Evolutionary conservation across 2,113 vertebrate genomes (phyloP), one percentile per base, ranked within the genome.

Genomic region (Microtus oregoni): DNA sequence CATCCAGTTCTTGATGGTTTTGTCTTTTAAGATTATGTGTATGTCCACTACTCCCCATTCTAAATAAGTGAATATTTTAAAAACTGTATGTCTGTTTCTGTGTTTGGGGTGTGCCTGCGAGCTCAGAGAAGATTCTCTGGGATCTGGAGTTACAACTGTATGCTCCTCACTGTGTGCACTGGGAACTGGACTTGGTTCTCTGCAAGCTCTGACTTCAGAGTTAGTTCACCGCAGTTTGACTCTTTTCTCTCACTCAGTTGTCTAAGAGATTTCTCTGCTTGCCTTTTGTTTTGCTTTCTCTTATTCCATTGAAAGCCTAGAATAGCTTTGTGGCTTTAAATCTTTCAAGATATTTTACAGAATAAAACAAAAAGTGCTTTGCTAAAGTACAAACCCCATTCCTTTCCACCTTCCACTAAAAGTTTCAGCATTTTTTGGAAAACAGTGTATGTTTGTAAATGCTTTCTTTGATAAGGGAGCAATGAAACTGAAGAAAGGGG

Each of bases 301-400:
- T 6, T 8, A 92, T 24, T 83, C 13, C 65, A 24, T 90, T 89
- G 10, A 95, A 15, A 89, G 50, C 22, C 41, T 72, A 65, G 41
- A 92, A 77, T 85, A 30, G 92, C 41, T 95, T 89, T 90, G n/a
- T 63, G 12, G 32, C 70, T 97, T 94, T 67, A 24, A 82, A 76
- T 55, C 89, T 94, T 96, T 94, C 61, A 96, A 76, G 85, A 38
- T 82, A 91, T 32, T 83, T 11, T 93, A 85, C 11, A 83, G 44
- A 26, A 72, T 90, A 90, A 90, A 92, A 76, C 91, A 30, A 82
- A 95, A 96, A 78, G 79, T 92, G 20, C 19, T 88, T 94, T 89
- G 75, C 38, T 94, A 92, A 90, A 65, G 61, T 85, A 90, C 30
- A 78, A 76, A 78, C 30, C 52, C 88, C 26, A 78, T 91, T 93